A percentile compares a stretch with the other conserved stretches of the same genome.
phyloP scores from a whole-genome alignment of 2,797 vertebrate genomes.

The Aeoliscus strigatus region DNA sequence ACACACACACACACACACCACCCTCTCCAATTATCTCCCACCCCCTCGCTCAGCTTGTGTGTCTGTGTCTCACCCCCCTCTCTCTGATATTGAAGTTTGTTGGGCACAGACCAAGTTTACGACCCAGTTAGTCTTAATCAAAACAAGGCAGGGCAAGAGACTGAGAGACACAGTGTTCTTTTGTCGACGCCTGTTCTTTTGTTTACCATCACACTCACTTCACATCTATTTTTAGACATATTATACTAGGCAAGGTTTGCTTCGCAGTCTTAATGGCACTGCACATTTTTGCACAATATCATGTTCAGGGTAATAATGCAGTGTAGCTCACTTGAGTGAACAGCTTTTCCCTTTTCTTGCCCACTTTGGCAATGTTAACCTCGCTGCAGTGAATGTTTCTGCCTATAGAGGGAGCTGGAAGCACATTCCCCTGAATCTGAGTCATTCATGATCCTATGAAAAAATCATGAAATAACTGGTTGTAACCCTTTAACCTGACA shows the following conservation, averaged over 20 bases:
- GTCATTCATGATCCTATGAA: too few relatives aligned
- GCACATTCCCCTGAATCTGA: too few relatives aligned
- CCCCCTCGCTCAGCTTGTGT: conserved; percentile 3
- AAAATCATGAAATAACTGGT: too few relatives aligned
- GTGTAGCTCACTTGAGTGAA: too few relatives aligned
- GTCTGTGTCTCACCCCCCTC: neutral
- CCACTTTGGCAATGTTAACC: too few relatives aligned
- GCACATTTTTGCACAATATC: too few relatives aligned
- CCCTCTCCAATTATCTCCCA: conserved; percentile 25
- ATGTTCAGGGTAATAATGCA: too few relatives aligned
- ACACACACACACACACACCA: conserved; percentile 30
- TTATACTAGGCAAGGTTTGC: too few relatives aligned
- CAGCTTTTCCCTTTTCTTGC: too few relatives aligned
- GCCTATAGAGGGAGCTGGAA: too few relatives aligned
- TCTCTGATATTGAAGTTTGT: conserved; percentile 53
- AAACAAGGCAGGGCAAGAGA: conserved; percentile 56
- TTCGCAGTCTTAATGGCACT: conserved; percentile 1
- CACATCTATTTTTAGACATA: conserved; percentile 45
- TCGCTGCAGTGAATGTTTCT: too few relatives aligned
- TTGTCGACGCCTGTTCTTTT: conserved; percentile 42
- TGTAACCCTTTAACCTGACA: too few relatives aligned
- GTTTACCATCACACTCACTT: conserved; percentile 46
- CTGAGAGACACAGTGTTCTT: conserved; percentile 38
- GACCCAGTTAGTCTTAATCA: conserved; percentile 66
- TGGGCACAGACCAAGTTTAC: conserved; percentile 63